A percentile compares a stretch with the other conserved stretches of the same genome.
These are phyloP conservation scores for Ylistrum balloti DNA, from an alignment of 1,140 invertebrate species.

Conservation along the genomic window DNA sequence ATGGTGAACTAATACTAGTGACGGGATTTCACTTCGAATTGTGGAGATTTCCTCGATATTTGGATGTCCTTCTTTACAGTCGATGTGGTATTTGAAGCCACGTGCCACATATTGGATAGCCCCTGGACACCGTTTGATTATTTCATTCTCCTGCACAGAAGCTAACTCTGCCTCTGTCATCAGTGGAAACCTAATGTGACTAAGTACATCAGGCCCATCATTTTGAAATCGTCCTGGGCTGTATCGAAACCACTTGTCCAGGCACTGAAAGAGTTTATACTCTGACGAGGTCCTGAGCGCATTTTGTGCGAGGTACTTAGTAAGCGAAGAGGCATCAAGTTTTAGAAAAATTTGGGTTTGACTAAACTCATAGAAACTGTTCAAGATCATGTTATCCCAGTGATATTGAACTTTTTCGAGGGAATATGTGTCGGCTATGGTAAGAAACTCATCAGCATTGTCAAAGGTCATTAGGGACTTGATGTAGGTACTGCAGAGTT, in stretches of 20 bases:
- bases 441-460: slow-evolving; percentile 79
- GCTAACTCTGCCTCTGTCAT: slow-evolving; percentile 78
- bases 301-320: slow-evolving; percentile 74
- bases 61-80: slow-evolving; percentile 78
- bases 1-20: slow-evolving; percentile 78
- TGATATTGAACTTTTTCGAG: slow-evolving; percentile 76
- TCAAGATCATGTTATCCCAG: slow-evolving; percentile 78
- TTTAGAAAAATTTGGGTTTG: slow-evolving; percentile 77
- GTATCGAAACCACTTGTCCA: slow-evolving; percentile 78
- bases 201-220: slow-evolving; percentile 67
- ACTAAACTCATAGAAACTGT: slow-evolving; percentile 78
- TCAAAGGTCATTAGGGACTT: slow-evolving; percentile 78
- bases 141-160: slow-evolving; percentile 72
- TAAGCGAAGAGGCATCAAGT: slow-evolving; percentile 71
- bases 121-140: slow-evolving; percentile 74
- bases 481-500: slow-evolving; percentile 80
- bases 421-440: slow-evolving; percentile 80
- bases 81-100: slow-evolving; percentile 78
- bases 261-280: slow-evolving; percentile 85
- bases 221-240: slow-evolving; percentile 66
- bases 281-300: slow-evolving; percentile 74
- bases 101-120: slow-evolving; percentile 70
- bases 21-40: slow-evolving; percentile 71
- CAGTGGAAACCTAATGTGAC: slow-evolving; percentile 76
- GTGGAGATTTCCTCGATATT: slow-evolving; percentile 71